A percentile compares a stretch with the other conserved stretches of the same genome.
Evolutionary conservation across 35 echinoderm and acorn worm genomes (phyloP).

Genomic region (Ophioderma brevispina): DNA sequence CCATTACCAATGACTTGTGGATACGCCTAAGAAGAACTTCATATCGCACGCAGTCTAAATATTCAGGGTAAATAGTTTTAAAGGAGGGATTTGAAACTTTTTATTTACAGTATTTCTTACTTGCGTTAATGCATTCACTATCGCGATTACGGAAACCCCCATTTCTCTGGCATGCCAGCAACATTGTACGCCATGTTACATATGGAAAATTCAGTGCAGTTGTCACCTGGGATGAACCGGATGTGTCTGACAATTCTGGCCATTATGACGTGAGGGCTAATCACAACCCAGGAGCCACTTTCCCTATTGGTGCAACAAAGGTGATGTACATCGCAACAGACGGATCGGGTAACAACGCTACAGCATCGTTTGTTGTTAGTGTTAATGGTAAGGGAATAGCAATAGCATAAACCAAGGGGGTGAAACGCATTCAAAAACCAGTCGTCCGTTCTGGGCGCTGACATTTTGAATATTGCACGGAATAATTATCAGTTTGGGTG

Average conservation of each 20-base stretch:
- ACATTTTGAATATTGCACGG: too few relatives aligned
- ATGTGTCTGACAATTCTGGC: constrained; percentile 56
- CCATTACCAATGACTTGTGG: too few relatives aligned
- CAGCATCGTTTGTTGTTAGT: neutral
- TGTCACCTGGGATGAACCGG: neutral
- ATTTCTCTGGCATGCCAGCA: neutral
- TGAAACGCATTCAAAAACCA: too few relatives aligned
- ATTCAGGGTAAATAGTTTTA: too few relatives aligned
- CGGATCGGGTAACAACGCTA: neutral
- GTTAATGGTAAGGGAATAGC: neutral
- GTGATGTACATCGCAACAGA: constrained; percentile 33
- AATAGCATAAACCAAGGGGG: too few relatives aligned
- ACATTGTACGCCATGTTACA: neutral
- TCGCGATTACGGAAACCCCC: constrained; percentile 11
- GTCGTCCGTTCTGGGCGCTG: too few relatives aligned
- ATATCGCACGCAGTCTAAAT: too few relatives aligned
- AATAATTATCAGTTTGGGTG: too few relatives aligned
- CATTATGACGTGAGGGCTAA: neutral
- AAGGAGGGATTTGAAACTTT: too few relatives aligned
- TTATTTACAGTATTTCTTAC: too few relatives aligned
- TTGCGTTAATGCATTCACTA: too few relatives aligned
- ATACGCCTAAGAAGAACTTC: too few relatives aligned
- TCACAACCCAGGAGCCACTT: neutral
- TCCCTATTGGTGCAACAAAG: constrained; percentile 26
- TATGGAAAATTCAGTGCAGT: neutral